Conservation (phyloP, 2,797 vertebrate genomes). For the Sebastes oblongus region DNA sequence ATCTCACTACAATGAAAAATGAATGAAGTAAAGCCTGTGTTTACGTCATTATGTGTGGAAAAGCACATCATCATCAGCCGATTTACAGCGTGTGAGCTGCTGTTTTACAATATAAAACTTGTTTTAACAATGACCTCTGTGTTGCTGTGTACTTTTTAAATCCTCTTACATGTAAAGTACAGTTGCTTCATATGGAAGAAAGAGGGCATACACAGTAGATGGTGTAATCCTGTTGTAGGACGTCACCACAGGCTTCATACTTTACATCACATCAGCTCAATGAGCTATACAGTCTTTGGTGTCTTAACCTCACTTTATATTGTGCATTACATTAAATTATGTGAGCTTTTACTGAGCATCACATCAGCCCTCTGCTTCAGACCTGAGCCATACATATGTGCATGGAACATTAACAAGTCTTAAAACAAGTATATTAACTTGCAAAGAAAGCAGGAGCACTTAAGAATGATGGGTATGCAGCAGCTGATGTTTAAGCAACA, state of each 20-base stretch:
- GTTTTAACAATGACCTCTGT: conserved; percentile 53
- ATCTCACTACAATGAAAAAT: background rate
- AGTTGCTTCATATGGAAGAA: conserved; percentile 27
- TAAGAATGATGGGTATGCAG: background rate
- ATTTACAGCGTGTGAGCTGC: background rate
- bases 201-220: conserved; percentile 7
- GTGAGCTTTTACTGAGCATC: too few species aligned
- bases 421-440: background rate
- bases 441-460: background rate
- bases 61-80: background rate
- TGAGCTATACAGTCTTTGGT: background rate
- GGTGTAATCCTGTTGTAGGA: conserved; percentile 7
- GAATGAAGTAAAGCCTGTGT: background rate
- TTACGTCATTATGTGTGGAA: background rate
- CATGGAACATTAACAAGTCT: background rate
- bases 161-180: conserved; percentile 39
- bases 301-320: background rate
- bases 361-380: background rate
- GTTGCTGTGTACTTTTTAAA: conserved; percentile 23
- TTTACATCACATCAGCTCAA: conserved; percentile 4
- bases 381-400: background rate
- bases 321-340: background rate
- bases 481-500: background rate
- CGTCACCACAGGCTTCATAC: background rate
- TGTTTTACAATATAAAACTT: conserved; percentile 7